phyloP scores from a whole-genome alignment of 1,140 invertebrate genomes.

The Sinonovacula constricta region DNA sequence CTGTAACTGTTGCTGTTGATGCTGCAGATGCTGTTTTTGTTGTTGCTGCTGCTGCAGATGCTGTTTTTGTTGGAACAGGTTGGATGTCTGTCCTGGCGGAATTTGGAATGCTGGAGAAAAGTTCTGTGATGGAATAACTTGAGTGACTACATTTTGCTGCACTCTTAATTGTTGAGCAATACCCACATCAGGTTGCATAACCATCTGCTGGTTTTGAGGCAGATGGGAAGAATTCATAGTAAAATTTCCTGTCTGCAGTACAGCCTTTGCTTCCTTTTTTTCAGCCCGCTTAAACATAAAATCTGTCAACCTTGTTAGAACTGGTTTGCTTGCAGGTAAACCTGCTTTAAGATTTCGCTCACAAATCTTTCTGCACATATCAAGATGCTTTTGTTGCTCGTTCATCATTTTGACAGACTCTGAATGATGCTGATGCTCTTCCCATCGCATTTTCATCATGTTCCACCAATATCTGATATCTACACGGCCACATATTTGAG shows the following conservation, averaged over 20 bases:
- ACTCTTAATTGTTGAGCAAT: neutral
- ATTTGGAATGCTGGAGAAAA: neutral
- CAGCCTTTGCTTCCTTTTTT: neutral
- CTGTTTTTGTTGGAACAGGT: no score
- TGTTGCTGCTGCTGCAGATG: no score
- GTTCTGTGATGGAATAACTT: no score
- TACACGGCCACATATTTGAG: slow-evolving; percentile 65
- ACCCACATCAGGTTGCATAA: neutral
- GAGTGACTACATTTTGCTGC: neutral
- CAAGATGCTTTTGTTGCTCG: slow-evolving; percentile 32
- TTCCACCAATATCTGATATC: slow-evolving; percentile 60
- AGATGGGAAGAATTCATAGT: neutral
- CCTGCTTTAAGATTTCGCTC: no score
- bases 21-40: no score
- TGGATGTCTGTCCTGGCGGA: neutral
- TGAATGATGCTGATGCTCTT: slow-evolving; percentile 75
- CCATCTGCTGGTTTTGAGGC: neutral
- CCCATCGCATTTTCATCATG: slow-evolving; percentile 65
- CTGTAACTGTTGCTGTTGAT: slow-evolving; percentile 46
- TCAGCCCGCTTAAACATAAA: slow-evolving; percentile 24
- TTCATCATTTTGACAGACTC: slow-evolving; percentile 71
- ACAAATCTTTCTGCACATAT: slow-evolving; percentile 33
- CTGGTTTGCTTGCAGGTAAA: slow-evolving; percentile 42
- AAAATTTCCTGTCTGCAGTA: neutral
- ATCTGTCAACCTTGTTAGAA: slow-evolving; percentile 22